Evolutionary conservation across 2,113 vertebrate species (phyloP), one percentile per base, ranked within the genome.

Genomic region (Hippocampus barbouri): DNA sequence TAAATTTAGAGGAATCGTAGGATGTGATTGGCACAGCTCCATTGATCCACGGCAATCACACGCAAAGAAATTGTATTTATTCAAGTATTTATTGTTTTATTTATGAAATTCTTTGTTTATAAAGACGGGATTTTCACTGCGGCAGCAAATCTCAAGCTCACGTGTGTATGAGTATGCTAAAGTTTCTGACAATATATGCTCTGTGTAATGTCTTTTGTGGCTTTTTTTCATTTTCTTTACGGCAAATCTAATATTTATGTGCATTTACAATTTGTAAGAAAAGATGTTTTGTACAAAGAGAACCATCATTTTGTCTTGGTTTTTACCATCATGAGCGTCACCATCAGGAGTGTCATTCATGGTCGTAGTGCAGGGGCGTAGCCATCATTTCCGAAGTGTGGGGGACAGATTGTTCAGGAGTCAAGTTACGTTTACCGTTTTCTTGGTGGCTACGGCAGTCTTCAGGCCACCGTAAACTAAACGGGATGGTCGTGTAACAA

Each of bases 241-340:
- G 87, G 92, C 91, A 94, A 80, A 92, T 94, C 92, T 91, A 92
- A 95, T 92, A 93, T 95, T 95, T 94, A 94, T 97, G 94, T 97
- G 94, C 94, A 97, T 96, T 95, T 96, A 94, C 95, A 96, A 96
- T 99, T 99, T 99, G 93, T 98, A 98, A 96, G 92, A 94, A 94
- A 95, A 94, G 91, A 87, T 91, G 94, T 98, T 98, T 98, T 98
- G 95, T 98, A 97, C 93, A 93, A 90, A 87, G 92, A 95, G 64
- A 90, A 83, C 87, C 79, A 85, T 89, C 78, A 93, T 93, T 99
- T 99, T 98, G 93, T 99, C 98, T 97, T 95, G 93, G 94, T 98
- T 98, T 98, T 96, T 99, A 98, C 94, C 93, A 94, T 96, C 93
- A 93, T 93, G 90, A 94, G 93, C 90, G 72, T 89, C 89, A 94